phyloP scores from a whole-genome alignment of 2,797 vertebrate genomes.

The Macroramphosus scolopax region DNA sequence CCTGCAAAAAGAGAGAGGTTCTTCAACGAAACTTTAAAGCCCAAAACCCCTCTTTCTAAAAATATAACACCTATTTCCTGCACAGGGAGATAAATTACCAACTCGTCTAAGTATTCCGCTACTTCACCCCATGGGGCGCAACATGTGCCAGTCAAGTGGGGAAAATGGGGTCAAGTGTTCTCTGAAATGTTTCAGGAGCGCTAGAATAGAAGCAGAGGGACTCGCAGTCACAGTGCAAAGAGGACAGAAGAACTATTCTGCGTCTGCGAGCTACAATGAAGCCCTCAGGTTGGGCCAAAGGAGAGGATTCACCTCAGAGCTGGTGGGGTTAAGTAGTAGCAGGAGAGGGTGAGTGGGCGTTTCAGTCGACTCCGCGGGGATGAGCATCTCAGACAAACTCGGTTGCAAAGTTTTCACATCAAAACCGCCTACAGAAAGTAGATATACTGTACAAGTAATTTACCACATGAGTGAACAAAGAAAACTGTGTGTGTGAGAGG shows the following conservation, averaged over 20 bases:
- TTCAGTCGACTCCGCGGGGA: background rate
- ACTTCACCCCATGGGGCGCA: slow-evolving; percentile 28
- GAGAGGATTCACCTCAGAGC: slow-evolving; percentile 13
- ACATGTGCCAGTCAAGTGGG: slow-evolving; percentile 36
- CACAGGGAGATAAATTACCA: slow-evolving; percentile 27
- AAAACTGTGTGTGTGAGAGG: slow-evolving; percentile 7
- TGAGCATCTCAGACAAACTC: slow-evolving; percentile 5
- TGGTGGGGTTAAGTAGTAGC: slow-evolving; percentile 18
- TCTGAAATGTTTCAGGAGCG: slow-evolving; percentile 7
- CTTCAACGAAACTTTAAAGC: slow-evolving; percentile 26
- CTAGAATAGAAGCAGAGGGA: slow-evolving; percentile 4
- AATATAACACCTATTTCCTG: slow-evolving; percentile 36
- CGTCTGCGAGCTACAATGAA: background rate
- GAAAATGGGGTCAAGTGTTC: slow-evolving; percentile 36
- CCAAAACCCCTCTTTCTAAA: slow-evolving; percentile 26
- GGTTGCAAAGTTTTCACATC: background rate
- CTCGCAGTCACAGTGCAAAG: no score
- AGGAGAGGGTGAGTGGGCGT: slow-evolving; percentile 13
- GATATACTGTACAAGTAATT: slow-evolving; percentile 16
- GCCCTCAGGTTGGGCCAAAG: slow-evolving; percentile 4
- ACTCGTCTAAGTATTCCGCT: slow-evolving; percentile 20
- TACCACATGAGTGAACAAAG: slow-evolving; percentile 4
- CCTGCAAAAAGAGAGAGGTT: no score
- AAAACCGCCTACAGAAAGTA: slow-evolving; percentile 9
- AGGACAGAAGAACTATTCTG: no score